These are phyloP conservation scores for Heloderma charlesbogerti DNA, from an alignment of 2,113 vertebrate genomes.

Conservation along the genomic window DNA sequence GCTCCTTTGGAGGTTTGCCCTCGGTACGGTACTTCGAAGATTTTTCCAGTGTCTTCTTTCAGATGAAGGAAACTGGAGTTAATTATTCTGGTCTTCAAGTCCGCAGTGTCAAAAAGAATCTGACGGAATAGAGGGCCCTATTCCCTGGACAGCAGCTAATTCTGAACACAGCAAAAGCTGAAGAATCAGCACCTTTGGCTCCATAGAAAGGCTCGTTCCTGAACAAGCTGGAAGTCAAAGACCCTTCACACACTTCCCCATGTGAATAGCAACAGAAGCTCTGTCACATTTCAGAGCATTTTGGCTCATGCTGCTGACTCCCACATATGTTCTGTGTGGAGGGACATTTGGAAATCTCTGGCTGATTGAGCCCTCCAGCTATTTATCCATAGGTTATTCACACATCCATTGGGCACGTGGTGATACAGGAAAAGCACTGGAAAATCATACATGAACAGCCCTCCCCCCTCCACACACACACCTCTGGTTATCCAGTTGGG, in stretches of 20 bases:
- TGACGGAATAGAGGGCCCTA: background rate
- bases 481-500: no score
- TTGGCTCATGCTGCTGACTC: background rate
- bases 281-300: background rate
- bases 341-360: background rate
- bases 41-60: background rate
- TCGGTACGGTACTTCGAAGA: background rate
- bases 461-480: no score
- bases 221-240: background rate
- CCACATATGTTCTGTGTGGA: background rate
- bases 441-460: no score
- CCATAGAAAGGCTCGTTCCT: background rate
- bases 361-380: background rate
- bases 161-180: background rate
- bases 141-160: background rate
- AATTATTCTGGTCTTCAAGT: no score
- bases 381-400: no score
- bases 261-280: background rate
- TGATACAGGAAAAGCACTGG: no score
- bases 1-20: constrained; percentile 24
- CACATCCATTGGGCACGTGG: no score
- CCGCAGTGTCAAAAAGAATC: background rate
- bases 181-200: no score
- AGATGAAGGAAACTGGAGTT: background rate
- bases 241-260: background rate